Conservation (phyloP, 1,140 invertebrate genomes). For the Megathymus violae region DNA sequence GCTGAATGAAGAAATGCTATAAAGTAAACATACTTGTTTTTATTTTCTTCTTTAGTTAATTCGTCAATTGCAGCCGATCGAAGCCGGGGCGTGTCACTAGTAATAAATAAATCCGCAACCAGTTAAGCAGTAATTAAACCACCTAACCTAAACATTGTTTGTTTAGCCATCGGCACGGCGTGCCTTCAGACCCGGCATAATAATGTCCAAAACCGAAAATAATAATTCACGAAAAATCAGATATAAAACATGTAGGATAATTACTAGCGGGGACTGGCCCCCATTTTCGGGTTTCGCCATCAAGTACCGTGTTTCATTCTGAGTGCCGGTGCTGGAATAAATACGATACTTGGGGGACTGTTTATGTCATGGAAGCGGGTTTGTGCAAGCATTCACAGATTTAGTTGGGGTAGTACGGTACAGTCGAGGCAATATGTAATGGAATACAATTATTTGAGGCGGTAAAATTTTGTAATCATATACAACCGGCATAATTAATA, state of each 20-base stretch:
- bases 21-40: too few relatives aligned
- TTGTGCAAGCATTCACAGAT: slow-evolving; percentile 84
- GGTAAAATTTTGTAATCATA: too few relatives aligned
- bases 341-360: slow-evolving; percentile 73
- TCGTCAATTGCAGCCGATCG: too few relatives aligned
- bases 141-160: slow-evolving; percentile 17
- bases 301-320: slow-evolving; percentile 56
- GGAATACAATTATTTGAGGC: neutral
- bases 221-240: slow-evolving; percentile 79
- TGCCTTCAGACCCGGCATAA: slow-evolving; percentile 54
- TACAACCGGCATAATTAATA: too few relatives aligned
- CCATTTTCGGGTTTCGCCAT: slow-evolving; percentile 64
- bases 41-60: too few relatives aligned
- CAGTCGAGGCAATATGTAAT: slow-evolving; percentile 48
- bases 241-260: slow-evolving; percentile 82
- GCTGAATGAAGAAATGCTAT: too few relatives aligned
- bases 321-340: slow-evolving; percentile 52
- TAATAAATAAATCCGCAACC: too few relatives aligned
- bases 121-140: too few relatives aligned
- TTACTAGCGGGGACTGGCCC: slow-evolving; percentile 72
- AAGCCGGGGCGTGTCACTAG: too few relatives aligned
- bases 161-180: slow-evolving; percentile 15
- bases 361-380: slow-evolving; percentile 83
- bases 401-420: slow-evolving; percentile 77
- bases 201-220: slow-evolving; percentile 71